These are phyloP conservation scores for Sialia sialis DNA, from an alignment of 2,113 vertebrate genomes.

Conservation along the genomic window DNA sequence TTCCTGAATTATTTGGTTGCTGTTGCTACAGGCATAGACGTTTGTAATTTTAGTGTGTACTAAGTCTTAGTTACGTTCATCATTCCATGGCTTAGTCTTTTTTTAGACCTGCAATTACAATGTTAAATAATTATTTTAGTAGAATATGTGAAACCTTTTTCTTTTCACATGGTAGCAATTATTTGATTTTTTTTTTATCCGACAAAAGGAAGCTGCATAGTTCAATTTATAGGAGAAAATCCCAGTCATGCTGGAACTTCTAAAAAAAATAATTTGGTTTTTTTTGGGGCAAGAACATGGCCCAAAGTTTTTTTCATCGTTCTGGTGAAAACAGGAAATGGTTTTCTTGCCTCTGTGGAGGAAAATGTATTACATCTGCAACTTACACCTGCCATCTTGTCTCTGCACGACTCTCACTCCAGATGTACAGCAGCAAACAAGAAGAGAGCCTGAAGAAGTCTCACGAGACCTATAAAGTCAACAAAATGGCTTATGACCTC, in stretches of 20 bases:
- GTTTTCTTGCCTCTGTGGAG: neutral
- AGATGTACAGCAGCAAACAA: slow-evolving; percentile 51
- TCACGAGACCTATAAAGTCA: slow-evolving; percentile 28
- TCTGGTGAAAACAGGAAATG: neutral
- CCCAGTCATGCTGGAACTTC: neutral
- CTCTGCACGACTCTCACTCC: slow-evolving; percentile 24
- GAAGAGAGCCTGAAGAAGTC: slow-evolving; percentile 34
- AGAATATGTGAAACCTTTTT: neutral
- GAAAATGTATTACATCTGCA: neutral
- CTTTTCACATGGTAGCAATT: neutral
- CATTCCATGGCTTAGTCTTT: neutral
- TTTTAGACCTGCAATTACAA: neutral
- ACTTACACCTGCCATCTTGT: slow-evolving; percentile 40
- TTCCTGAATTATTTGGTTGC: neutral
- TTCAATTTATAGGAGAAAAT: neutral
- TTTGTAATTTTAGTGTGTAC: neutral
- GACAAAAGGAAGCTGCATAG: neutral
- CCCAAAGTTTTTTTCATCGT: neutral
- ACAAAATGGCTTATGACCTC: slow-evolving; percentile 50
- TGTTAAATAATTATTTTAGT: neutral
- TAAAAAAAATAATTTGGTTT: neutral
- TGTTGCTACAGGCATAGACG: neutral
- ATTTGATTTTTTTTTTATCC: neutral
- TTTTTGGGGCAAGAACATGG: neutral
- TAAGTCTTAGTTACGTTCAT: neutral